These are phyloP conservation scores for Spodoptera picta DNA, from an alignment of 2,888 invertebrate species.

Conservation along the genomic window DNA sequence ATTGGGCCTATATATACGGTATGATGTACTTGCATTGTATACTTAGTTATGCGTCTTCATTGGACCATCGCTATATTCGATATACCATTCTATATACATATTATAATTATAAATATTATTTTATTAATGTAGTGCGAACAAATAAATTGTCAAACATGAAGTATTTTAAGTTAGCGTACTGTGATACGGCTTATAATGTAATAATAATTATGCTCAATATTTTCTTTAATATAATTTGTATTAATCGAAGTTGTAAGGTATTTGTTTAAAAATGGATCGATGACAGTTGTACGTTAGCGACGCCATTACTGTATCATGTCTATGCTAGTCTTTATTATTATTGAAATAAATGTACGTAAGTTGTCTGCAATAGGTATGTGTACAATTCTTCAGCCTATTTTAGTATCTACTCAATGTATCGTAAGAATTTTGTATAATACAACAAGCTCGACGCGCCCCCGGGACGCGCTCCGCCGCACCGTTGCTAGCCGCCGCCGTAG, in stretches of 20 bases:
- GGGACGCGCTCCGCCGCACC: background rate
- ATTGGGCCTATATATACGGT: constrained; percentile 63
- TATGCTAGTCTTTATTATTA: constrained; percentile 87
- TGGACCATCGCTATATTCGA: constrained; percentile 28
- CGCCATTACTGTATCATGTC: constrained; percentile 69
- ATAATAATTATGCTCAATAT: constrained; percentile 82
- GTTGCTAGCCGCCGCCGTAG: background rate
- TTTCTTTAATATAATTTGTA: constrained; percentile 70
- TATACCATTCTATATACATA: constrained; percentile 35
- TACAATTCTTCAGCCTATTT: constrained; percentile 69
- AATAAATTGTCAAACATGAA: constrained; percentile 58
- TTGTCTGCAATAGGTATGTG: constrained; percentile 71
- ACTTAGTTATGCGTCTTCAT: constrained; percentile 40
- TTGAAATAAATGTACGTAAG: constrained; percentile 74
- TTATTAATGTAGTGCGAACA: constrained; percentile 45
- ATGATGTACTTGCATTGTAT: constrained; percentile 36
- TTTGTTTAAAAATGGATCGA: constrained; percentile 56
- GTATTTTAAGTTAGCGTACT: constrained; percentile 83
- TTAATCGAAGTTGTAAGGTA: constrained; percentile 68
- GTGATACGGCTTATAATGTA: constrained; percentile 85
- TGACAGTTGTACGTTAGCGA: constrained; percentile 24
- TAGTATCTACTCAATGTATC: constrained; percentile 69
- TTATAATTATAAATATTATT: constrained; percentile 44
- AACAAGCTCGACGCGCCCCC: background rate
- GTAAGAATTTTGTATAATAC: constrained; percentile 68